A percentile compares a stretch with the other conserved stretches of the same genome.
Evolutionary conservation across 1,140 invertebrate genomes (phyloP).

Genomic region (Sminthurinus signatus): DNA sequence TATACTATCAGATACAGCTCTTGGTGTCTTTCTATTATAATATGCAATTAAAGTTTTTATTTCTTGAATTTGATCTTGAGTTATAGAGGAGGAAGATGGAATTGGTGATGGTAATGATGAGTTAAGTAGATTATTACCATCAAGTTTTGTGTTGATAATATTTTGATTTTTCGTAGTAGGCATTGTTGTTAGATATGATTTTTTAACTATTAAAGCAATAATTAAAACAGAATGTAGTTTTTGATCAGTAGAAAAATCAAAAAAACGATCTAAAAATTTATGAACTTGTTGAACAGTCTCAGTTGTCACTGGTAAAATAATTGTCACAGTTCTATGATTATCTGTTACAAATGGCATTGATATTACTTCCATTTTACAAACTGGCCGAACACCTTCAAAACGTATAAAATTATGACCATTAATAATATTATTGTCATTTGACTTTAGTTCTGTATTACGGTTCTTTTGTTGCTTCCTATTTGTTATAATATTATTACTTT

Average conservation of each 20-base stretch:
- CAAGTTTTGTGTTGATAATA: too few relatives aligned
- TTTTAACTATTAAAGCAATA: conserved; percentile 47
- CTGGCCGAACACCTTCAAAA: conserved; percentile 64
- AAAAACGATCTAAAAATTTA: conserved; percentile 64
- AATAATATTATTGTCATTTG: too few relatives aligned
- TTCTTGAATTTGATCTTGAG: conserved; percentile 48
- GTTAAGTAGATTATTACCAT: too few relatives aligned
- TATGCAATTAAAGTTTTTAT: conserved; percentile 58
- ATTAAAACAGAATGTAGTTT: conserved; percentile 70
- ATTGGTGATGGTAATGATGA: too few relatives aligned
- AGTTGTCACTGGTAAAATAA: conserved; percentile 56
- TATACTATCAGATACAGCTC: conserved; percentile 56
- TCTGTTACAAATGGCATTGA: conserved; percentile 87
- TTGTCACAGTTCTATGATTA: conserved; percentile 67
- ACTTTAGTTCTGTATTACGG: conserved; percentile 42
- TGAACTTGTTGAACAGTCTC: conserved; percentile 42
- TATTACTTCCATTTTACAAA: conserved; percentile 76
- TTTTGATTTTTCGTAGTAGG: neutral
- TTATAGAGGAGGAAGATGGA: too few relatives aligned
- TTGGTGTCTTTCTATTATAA: conserved; percentile 59
- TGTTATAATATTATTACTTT: neutral
- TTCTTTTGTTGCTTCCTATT: neutral
- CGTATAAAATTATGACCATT: too few relatives aligned
- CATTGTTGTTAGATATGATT: too few relatives aligned
- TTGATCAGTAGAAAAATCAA: conserved; percentile 62